These are phyloP conservation scores for Lagopus muta DNA, from an alignment of 2,113 vertebrate genomes.

Conservation along the genomic window DNA sequence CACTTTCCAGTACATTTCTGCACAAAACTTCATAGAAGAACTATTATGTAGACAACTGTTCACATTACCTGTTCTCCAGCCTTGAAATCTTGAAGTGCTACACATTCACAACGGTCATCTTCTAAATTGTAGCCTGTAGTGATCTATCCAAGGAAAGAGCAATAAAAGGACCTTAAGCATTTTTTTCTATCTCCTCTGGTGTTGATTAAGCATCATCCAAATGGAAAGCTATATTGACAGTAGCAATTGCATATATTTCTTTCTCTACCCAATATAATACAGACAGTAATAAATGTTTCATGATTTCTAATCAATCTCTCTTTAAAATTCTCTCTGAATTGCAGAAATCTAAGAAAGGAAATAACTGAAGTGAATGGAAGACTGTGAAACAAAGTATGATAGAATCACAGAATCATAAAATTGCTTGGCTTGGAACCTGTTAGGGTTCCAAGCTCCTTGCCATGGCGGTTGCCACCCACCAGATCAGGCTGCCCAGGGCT, in stretches of 20 bases:
- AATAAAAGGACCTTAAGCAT: constrained; percentile 21
- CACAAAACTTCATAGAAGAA: not conserved
- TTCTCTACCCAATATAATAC: not conserved
- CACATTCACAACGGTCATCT: constrained; percentile 98
- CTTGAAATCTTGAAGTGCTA: constrained; percentile 92
- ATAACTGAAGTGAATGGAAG: not conserved
- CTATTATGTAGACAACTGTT: not conserved
- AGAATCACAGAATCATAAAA: too few species aligned
- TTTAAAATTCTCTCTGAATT: not conserved
- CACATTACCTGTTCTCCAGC: constrained; percentile 89
- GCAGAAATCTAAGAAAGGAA: not conserved
- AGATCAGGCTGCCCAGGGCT: too few species aligned
- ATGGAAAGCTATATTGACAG: not conserved
- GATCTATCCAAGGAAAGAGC: constrained; percentile 80
- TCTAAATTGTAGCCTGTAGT: constrained; percentile 98
- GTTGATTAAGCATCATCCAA: not conserved
- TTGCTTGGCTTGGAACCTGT: too few species aligned
- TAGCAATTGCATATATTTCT: not conserved
- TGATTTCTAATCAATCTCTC: not conserved
- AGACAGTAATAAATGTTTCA: not conserved
- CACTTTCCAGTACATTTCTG: not conserved
- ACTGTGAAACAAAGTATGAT: not conserved
- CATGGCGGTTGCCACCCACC: too few species aligned
- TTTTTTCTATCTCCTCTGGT: not conserved
- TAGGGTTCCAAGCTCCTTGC: too few species aligned